Percentiles rank a stretch among this genome's conserved stretches.
phyloP scores from a whole-genome alignment of 2,113 vertebrate genomes.

The Ciconia maguari region DNA sequence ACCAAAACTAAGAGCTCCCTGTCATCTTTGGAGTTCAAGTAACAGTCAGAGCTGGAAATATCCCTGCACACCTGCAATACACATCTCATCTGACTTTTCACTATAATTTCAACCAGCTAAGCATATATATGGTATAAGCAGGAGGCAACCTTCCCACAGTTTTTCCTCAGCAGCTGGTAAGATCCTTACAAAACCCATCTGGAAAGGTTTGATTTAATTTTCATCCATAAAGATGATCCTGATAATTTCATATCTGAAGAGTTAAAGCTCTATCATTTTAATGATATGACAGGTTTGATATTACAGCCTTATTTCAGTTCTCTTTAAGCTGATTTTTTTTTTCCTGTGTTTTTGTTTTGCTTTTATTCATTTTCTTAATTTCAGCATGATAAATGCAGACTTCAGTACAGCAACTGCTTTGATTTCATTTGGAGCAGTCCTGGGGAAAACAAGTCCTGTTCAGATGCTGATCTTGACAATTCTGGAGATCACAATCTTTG shows the following conservation, averaged over 20 bases:
- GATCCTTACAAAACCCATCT: neutral
- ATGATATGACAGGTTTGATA: neutral
- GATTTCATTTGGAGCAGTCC: conserved; percentile 93
- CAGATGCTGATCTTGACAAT: conserved; percentile 94
- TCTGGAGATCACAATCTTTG: conserved; percentile 87
- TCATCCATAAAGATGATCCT: neutral
- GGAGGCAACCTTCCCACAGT: neutral
- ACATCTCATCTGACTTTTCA: neutral
- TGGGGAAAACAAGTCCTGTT: conserved; percentile 93
- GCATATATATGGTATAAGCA: neutral
- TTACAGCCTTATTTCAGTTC: neutral
- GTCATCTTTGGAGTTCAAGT: neutral
- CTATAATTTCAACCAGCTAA: neutral
- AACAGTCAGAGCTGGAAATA: neutral
- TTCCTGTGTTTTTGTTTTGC: neutral
- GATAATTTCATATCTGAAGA: neutral
- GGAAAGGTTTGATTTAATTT: neutral
- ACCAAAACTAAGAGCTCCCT: neutral
- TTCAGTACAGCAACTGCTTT: conserved; percentile 93
- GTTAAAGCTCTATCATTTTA: neutral
- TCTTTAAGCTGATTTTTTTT: neutral
- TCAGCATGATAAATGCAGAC: conserved; percentile 94
- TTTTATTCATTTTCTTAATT: neutral
- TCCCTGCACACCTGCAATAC: neutral
- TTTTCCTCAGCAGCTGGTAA: neutral